phyloP scores from a whole-genome alignment of 2,888 invertebrate species.

The Ectemnius cavifrons region DNA sequence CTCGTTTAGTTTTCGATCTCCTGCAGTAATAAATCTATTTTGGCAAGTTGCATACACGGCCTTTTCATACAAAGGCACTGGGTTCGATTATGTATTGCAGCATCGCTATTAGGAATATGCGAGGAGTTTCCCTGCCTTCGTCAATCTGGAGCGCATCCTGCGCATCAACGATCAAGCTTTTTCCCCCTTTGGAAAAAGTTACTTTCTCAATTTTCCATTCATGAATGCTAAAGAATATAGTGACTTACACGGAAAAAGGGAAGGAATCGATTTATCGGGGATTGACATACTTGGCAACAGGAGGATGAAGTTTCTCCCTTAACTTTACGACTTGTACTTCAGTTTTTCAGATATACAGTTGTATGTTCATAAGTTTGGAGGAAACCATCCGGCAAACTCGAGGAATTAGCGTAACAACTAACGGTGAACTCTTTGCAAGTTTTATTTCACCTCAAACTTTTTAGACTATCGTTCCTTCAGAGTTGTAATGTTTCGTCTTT shows the following conservation, averaged over 20 bases:
- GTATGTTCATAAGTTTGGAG: too few relatives aligned
- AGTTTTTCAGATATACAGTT: not conserved
- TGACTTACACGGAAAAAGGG: not conserved
- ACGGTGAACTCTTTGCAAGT: too few relatives aligned
- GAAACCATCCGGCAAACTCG: too few relatives aligned
- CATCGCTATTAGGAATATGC: not conserved
- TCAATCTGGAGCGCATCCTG: slow-evolving; percentile 6
- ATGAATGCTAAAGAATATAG: slow-evolving; percentile 13
- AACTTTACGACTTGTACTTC: not conserved
- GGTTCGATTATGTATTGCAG: not conserved
- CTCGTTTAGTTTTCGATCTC: not conserved
- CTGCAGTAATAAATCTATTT: not conserved
- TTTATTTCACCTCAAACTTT: too few relatives aligned
- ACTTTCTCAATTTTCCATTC: slow-evolving; percentile 14
- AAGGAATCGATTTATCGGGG: slow-evolving; percentile 9
- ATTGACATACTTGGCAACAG: not conserved
- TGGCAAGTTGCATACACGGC: not conserved
- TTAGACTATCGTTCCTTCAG: too few relatives aligned
- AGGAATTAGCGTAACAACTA: too few relatives aligned
- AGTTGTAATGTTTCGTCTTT: too few relatives aligned
- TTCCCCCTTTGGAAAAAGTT: not conserved
- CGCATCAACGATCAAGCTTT: slow-evolving; percentile 11
- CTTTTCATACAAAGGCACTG: not conserved
- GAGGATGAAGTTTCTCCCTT: not conserved
- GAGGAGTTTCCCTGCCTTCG: not conserved